Evolutionary conservation across 2,113 vertebrate species (phyloP).

Genomic region (Tricholaema leucomelas): DNA sequence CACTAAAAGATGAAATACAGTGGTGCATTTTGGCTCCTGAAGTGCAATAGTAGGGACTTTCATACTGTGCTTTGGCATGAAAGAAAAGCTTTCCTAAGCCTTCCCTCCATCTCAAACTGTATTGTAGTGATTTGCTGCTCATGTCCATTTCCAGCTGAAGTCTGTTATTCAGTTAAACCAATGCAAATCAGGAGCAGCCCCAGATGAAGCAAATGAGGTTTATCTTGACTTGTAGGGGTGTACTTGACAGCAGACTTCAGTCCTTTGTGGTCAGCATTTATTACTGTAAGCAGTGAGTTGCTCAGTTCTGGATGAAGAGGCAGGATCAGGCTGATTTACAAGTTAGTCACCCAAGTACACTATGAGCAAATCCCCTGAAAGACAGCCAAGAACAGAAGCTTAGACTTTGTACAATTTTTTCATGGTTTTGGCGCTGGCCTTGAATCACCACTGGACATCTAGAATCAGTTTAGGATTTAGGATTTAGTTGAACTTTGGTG

Average conservation of each 20-base stretch:
- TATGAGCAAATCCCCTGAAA: background rate
- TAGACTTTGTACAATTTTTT: background rate
- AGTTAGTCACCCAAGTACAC: background rate
- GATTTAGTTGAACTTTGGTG: background rate
- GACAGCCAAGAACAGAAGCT: slow-evolving; percentile 12
- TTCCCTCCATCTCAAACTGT: background rate
- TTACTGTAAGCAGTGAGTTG: background rate
- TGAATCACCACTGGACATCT: background rate
- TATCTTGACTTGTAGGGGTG: background rate
- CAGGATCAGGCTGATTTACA: slow-evolving; percentile 5
- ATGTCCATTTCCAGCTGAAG: background rate
- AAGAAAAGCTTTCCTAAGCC: background rate
- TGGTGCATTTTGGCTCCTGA: background rate
- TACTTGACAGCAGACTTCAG: background rate
- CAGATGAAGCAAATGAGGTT: background rate
- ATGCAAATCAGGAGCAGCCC: slow-evolving; percentile 55
- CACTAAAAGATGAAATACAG: background rate
- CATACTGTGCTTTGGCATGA: background rate
- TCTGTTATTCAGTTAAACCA: slow-evolving; percentile 60
- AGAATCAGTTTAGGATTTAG: background rate
- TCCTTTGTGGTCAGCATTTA: slow-evolving; percentile 6
- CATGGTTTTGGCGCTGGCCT: background rate
- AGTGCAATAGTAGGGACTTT: background rate
- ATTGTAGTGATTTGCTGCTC: background rate
- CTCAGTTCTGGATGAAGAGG: background rate